Base-by-base conservation (phyloP, 37 sponge, comb jelly and placozoan species). In the Cliona cf. orientalis region DNA sequence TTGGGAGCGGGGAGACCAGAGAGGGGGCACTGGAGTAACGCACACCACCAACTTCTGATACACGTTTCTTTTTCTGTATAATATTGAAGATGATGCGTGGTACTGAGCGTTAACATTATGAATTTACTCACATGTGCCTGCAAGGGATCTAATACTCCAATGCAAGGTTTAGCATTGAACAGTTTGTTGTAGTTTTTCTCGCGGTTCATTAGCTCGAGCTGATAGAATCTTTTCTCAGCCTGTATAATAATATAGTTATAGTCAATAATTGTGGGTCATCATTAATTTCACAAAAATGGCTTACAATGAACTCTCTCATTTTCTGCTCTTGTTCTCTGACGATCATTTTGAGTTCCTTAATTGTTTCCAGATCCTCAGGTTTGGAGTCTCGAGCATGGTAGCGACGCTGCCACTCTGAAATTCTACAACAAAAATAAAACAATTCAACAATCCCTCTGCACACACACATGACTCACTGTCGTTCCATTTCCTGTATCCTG, bases 141-240 rank as follows among this genome's bases (percentile, higher is more conserved):
- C 28, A 92, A 57, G 21, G 92, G 92, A 39, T 92, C 80, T 53
- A 92, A 37, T 7, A 92, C 85, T 63, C 95, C 97, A 12, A 97
- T 78, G 22, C 68, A 67, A 33, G 97, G 97, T 32, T 84, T 90
- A 44, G 88, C 81, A 73, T 61, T 92, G 84, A 97, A 97, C 44
- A 97, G 7, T 70, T 92, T 91, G 79, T 97, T 97, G 83, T 97
- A 97, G 78, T 93, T 97, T 40, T 93, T 85, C 74, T 97, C 97
- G 53, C 97, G 83, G 75, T 97, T 97, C 70, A 94, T 77, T 79
- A 97, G 66, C 80, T 97, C 97, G 73, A 94, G 55, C 81, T 97
- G 87, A 49, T 88, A 97, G 46, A 94, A 40, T 37, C 80, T 80
- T 72, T 89, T 91, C 82, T 97, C 97, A 46, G 89, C 88, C 95